These are phyloP conservation scores for Embiotoca jacksoni DNA, from an alignment of 2,113 vertebrate genomes.

Conservation along the genomic window DNA sequence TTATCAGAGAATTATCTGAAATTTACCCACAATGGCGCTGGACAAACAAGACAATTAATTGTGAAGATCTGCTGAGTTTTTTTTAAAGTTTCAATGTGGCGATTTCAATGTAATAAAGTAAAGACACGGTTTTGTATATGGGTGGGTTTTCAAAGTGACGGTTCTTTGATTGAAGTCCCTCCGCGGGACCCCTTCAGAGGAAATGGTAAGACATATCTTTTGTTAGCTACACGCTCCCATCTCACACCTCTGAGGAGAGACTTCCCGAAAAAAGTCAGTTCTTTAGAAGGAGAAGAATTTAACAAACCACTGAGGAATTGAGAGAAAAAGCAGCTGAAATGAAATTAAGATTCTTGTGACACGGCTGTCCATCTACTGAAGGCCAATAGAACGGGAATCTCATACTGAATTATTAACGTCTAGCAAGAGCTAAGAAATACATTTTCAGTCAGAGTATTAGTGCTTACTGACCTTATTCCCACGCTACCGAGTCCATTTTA, in stretches of 20 bases:
- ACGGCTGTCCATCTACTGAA: slow-evolving; percentile 5
- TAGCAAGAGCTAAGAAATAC: slow-evolving; percentile 21
- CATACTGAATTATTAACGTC: slow-evolving; percentile 6
- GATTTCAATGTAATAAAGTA: background rate
- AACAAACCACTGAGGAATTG: slow-evolving; percentile 7
- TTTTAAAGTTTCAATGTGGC: background rate
- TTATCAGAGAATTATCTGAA: too few species aligned
- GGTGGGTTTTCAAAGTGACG: background rate
- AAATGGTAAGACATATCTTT: background rate
- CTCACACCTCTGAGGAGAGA: slow-evolving; percentile 6
- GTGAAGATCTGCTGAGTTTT: too few species aligned
- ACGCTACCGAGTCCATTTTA: background rate
- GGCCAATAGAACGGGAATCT: background rate
- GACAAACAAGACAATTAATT: background rate
- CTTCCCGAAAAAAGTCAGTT: slow-evolving; percentile 22
- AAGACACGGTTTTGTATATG: background rate
- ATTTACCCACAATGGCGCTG: too few species aligned
- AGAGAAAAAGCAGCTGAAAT: slow-evolving; percentile 10
- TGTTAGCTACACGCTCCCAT: background rate
- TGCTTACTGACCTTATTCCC: slow-evolving; percentile 31
- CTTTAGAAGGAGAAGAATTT: slow-evolving; percentile 10
- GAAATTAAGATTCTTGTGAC: slow-evolving; percentile 15
- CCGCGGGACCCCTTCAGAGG: background rate
- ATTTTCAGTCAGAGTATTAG: slow-evolving; percentile 22
- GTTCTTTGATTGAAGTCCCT: background rate